Conservation (phyloP, 2,888 invertebrate species). For the Chorisops tibialis region DNA sequence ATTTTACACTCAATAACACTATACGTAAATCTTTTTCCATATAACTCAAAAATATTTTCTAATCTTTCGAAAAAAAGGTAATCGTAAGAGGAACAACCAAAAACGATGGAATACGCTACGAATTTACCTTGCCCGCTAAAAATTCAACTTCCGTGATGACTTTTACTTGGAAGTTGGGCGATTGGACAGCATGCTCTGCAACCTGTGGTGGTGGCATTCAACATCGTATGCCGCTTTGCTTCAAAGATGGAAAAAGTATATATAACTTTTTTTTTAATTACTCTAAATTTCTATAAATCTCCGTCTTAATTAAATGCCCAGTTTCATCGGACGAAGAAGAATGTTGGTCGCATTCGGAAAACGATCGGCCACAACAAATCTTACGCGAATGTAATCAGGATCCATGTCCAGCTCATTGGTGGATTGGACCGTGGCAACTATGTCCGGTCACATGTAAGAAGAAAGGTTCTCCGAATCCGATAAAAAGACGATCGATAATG, state of each 20-base stretch:
- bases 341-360: slow-evolving; percentile 58
- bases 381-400: slow-evolving; percentile 65
- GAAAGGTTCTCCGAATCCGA: slow-evolving; percentile 54
- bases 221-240: slow-evolving; percentile 55
- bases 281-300: background rate
- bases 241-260: slow-evolving; percentile 54
- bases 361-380: slow-evolving; percentile 59
- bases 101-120: slow-evolving; percentile 79
- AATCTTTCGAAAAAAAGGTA: slow-evolving; percentile 52
- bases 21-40: slow-evolving; percentile 60
- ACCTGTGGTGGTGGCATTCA: slow-evolving; percentile 76
- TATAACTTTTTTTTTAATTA: background rate
- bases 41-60: no score
- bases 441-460: slow-evolving; percentile 67
- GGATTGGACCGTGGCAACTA: slow-evolving; percentile 82
- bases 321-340: slow-evolving; percentile 60
- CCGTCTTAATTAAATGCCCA: slow-evolving; percentile 39
- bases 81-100: slow-evolving; percentile 69
- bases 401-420: slow-evolving; percentile 75
- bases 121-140: slow-evolving; percentile 62
- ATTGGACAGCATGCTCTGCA: slow-evolving; percentile 77
- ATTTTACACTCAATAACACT: slow-evolving; percentile 75
- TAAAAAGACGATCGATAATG: slow-evolving; percentile 66
- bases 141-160: slow-evolving; percentile 60
- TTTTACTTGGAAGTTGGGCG: slow-evolving; percentile 72